Evolutionary conservation across 2,888 invertebrate genomes (phyloP), one percentile per base, ranked within the genome.

Genomic region (Pseudococcus viburni): DNA sequence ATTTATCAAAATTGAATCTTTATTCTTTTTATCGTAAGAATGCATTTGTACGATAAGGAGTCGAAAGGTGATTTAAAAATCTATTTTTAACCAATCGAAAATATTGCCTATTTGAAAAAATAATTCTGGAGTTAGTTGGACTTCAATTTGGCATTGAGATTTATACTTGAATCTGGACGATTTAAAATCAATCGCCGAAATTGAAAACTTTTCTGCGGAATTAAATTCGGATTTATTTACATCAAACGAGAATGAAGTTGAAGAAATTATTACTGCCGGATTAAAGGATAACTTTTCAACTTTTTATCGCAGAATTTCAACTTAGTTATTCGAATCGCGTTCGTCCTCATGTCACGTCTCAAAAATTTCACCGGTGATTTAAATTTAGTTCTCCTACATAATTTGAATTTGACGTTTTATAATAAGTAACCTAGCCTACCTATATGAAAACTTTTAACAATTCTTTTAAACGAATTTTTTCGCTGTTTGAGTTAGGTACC

Each of bases 201-300:
- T 73, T 7, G 33, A 73, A 73, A 33, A 22, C 8, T 73, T 9
- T 4, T 59, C 59, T 22, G 12, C 64, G 64, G 22, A 22, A 64
- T 64, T 64, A 12, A 64, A 22, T 64, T 22, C 1, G 55, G 22
- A 33, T 73, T 73, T 73, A 11, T 15, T 11, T 15, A 73, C 15
- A 73, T 73, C 12, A 26, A 73, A 73, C 9, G 68, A n/a, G 33
- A 73, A 12, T 26, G 11, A 73, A 33, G 11, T 73, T 73, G 26
- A 26, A 73, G 33, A 33, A 73, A 15, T 73, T 33, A 73, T 73
- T 73, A 26, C 12, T 12, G 22, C 15, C 4, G 68, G 12, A 73
- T 73, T 73, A 73, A 33, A n/a, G 68, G 68, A 73, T 26, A 68
- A 73, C 68, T 15, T 73, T 73, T 26, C 59, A 59, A 33, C 33